Evolutionary conservation across 2,797 vertebrate species (phyloP), one percentile per base, ranked within the genome.

Genomic region (Bovichtus diacanthus): DNA sequence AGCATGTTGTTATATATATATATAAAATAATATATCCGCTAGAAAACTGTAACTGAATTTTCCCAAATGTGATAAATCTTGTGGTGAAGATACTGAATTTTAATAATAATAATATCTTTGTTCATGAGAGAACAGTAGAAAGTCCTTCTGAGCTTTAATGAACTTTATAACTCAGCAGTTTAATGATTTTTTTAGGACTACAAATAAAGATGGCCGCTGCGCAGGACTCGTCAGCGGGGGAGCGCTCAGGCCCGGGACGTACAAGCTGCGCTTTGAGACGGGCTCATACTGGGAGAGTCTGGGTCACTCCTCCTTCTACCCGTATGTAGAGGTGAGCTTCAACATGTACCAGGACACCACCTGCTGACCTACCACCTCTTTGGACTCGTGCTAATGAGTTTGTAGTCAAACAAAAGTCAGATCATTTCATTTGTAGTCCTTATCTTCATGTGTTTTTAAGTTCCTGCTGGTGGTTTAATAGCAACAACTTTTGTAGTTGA

Each of bases 261-360:
- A 98, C 90, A 98, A 96, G 81, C 90, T 98, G 75, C 95, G 56
- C 49, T 98, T 98, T 44, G 96, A 97, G 87, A 97, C 97, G 0
- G 92, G 94, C 0, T 82, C 91, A 0, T 99, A 97, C 82, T 98
- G 97, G 97, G 88, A 94, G 74, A 64, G 68, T 11, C 90, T 91
- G 72, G 95, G 95, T 0, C 91, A 95, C 27, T 65, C 60, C 55
- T 95, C 91, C 81, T 96, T 97, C 90, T 96, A 96, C 81, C 97
- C 97, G 0, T 97, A 97, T 0, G 95, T 96, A 25, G 97, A 99
- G 96, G 97, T 93, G 71, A 54, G 75, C 4, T 19, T 12, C 38
- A 25, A 2, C 4, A 12, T 51, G 16, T 15, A 5, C 6, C 55
- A 44, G 38, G 27, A 6, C n/a, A n/a, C n/a, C n/a, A n/a, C n/a